These are phyloP conservation scores for Zaprionus davidi DNA, from an alignment of 1,140 invertebrate species.

Conservation along the genomic window DNA sequence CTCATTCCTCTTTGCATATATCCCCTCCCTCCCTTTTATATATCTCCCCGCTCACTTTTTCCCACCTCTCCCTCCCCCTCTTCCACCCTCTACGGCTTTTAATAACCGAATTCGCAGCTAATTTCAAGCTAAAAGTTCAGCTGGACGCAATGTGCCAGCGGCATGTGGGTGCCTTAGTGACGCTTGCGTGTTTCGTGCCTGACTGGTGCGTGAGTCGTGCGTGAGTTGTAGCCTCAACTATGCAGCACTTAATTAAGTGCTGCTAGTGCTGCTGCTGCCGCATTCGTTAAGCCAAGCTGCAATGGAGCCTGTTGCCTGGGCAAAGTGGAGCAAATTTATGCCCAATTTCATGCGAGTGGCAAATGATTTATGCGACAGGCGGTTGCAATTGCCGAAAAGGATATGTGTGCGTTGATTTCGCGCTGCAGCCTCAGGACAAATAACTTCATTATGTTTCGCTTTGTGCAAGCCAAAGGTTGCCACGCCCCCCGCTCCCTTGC, in stretches of 20 bases:
- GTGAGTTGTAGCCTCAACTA: not conserved
- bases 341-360: conserved; percentile 81
- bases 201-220: conserved; percentile 3
- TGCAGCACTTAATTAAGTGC: too few species aligned
- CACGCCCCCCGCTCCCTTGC: not conserved
- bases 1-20: too few species aligned
- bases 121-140: conserved; percentile 62
- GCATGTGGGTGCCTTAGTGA: conserved; percentile 47
- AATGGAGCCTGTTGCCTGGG: conserved; percentile 12
- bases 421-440: conserved; percentile 73
- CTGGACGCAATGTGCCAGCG: conserved; percentile 32
- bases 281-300: conserved; percentile 69
- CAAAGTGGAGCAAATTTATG: conserved; percentile 83
- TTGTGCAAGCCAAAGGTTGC: not conserved
- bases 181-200: conserved; percentile 16
- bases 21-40: too few species aligned
- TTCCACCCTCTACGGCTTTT: conserved; percentile 53
- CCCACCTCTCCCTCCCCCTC: conserved; percentile 1
- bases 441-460: conserved; percentile 75
- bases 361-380: conserved; percentile 82
- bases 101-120: conserved; percentile 76
- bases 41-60: conserved; percentile 13
- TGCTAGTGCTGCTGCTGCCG: not conserved
- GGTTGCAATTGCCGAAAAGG: conserved; percentile 82
- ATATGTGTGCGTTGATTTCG: conserved; percentile 80